These are phyloP conservation scores for Manis javanica DNA, from an alignment of 2,797 vertebrate species.

Conservation along the genomic window DNA sequence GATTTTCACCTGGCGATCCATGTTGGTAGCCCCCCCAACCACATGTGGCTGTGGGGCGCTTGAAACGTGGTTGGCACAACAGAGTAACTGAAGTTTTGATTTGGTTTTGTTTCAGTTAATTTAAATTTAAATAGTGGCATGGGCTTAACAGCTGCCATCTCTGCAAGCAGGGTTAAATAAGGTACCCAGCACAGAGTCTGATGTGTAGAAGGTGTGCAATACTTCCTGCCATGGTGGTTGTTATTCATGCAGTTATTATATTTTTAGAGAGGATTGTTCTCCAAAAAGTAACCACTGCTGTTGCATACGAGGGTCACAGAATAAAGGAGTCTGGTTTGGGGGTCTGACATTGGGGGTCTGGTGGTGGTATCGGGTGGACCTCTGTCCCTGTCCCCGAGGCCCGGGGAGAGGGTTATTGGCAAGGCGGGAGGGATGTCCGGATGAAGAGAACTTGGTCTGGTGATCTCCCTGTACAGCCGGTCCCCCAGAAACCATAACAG, in stretches of 20 bases:
- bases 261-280: not conserved
- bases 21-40: not conserved
- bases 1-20: not conserved
- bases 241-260: not conserved
- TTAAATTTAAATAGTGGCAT: not conserved
- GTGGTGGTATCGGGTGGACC: too few relatives aligned
- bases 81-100: not conserved
- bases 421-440: not conserved
- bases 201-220: fast-evolving
- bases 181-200: not conserved
- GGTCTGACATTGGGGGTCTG: not conserved
- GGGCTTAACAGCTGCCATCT: not conserved
- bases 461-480: fast-evolving
- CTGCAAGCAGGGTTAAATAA: not conserved
- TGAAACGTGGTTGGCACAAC: not conserved
- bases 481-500: not conserved
- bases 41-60: not conserved
- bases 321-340: not conserved
- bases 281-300: not conserved
- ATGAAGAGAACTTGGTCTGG: not conserved
- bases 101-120: not conserved
- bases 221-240: not conserved
- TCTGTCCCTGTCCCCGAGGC: not conserved
- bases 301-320: not conserved
- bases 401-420: not conserved